Percentiles rank a stretch among this genome's conserved stretches.
Conservation (phyloP, 1,140 invertebrate genomes). For the Acromyrmex charruanus region DNA sequence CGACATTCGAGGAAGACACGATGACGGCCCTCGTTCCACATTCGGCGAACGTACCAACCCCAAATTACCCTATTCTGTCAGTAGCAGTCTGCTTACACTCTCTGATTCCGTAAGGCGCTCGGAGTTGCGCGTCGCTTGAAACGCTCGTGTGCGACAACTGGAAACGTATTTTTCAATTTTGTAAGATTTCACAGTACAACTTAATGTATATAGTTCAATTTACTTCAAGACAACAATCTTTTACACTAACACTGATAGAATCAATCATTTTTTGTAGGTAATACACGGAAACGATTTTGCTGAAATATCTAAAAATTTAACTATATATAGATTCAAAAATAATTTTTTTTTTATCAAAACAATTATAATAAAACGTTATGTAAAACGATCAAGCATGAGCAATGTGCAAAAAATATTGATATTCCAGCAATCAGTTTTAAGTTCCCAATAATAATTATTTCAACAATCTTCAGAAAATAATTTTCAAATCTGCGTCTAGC, state of each 20-base stretch:
- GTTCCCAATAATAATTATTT: too few species aligned
- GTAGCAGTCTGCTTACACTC: slow-evolving; percentile 63
- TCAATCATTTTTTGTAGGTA: neutral
- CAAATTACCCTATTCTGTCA: slow-evolving; percentile 78
- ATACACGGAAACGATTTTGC: too few species aligned
- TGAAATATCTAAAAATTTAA: too few species aligned
- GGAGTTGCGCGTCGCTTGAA: slow-evolving; percentile 33
- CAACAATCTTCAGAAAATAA: too few species aligned
- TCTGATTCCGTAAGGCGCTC: slow-evolving; percentile 66
- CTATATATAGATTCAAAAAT: too few species aligned
- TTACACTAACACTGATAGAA: neutral
- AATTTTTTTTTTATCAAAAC: too few species aligned
- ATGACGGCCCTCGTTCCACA: slow-evolving; percentile 66
- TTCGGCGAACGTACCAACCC: slow-evolving; percentile 74
- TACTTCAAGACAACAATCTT: neutral
- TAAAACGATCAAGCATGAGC: too few species aligned
- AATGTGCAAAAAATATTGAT: too few species aligned
- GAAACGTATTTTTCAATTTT: slow-evolving; percentile 47
- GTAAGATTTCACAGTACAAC: neutral
- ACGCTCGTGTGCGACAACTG: slow-evolving; percentile 49
- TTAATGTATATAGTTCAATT: neutral
- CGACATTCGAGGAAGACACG: slow-evolving; percentile 18
- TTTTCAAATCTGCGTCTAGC: too few species aligned
- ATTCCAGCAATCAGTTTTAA: too few species aligned
- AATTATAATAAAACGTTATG: too few species aligned